Conservation (phyloP, 2,797 vertebrate genomes). For the Hydrophis major region DNA sequence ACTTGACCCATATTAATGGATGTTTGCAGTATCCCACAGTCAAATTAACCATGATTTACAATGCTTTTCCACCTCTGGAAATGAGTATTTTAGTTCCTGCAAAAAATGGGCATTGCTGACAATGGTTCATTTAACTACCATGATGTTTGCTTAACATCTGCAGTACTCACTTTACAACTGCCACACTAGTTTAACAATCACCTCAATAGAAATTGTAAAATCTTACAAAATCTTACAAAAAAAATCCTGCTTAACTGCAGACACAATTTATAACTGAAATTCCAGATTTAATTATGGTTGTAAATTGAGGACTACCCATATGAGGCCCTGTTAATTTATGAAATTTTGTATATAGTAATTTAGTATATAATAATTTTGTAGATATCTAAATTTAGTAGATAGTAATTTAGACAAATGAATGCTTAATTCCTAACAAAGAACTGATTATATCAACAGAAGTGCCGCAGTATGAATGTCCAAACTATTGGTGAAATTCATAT, state of each 20-base stretch:
- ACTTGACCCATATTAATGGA: background rate
- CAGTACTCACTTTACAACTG: background rate
- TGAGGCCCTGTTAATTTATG: background rate
- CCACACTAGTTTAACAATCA: background rate
- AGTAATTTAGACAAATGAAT: background rate
- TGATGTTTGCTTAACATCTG: background rate
- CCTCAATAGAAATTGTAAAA: background rate
- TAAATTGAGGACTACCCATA: background rate
- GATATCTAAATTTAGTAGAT: too few relatives aligned
- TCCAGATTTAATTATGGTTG: background rate
- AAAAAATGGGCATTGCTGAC: background rate
- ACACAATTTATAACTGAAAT: background rate
- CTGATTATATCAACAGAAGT: background rate
- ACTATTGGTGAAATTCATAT: background rate
- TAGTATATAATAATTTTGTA: too few relatives aligned
- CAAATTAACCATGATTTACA: background rate
- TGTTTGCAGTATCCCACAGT: background rate
- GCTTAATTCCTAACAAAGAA: background rate
- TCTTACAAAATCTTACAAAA: too few relatives aligned
- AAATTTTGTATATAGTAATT: background rate
- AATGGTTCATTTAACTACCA: background rate
- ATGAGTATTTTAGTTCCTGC: background rate
- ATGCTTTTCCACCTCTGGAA: accelerated
- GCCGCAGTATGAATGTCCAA: background rate
- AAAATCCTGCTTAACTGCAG: background rate